A percentile compares a stretch with the other conserved stretches of the same genome.
Conservation (phyloP, 2,113 vertebrate species). For the Tenrec ecaudatus region DNA sequence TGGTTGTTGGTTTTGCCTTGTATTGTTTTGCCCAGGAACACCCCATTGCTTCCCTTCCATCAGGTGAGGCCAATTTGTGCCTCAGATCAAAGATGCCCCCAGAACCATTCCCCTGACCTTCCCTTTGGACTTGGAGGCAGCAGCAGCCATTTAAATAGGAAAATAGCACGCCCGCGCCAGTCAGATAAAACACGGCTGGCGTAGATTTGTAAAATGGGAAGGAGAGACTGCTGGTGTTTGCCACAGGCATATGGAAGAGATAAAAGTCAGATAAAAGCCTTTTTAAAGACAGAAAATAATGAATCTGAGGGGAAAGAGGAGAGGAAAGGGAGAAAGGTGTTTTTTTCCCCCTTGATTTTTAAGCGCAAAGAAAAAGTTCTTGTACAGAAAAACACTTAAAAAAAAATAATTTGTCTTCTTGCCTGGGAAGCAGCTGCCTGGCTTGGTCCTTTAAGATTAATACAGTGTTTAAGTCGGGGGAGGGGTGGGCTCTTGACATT, state of each 20-base stretch:
- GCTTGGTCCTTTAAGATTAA: slow-evolving; percentile 78
- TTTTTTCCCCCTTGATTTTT: slow-evolving; percentile 41
- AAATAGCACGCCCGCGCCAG: slow-evolving; percentile 72
- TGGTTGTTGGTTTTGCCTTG: neutral
- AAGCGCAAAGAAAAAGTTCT: slow-evolving; percentile 76
- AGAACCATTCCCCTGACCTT: slow-evolving; percentile 82
- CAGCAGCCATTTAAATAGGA: slow-evolving; percentile 86
- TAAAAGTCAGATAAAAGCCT: slow-evolving; percentile 85
- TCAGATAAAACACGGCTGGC: slow-evolving; percentile 82
- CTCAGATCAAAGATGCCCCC: slow-evolving; percentile 68
- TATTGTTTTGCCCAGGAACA: neutral
- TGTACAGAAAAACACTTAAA: slow-evolving; percentile 61
- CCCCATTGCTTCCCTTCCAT: neutral
- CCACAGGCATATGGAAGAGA: slow-evolving; percentile 86
- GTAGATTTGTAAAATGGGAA: slow-evolving; percentile 79
- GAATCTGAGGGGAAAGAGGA: slow-evolving; percentile 69
- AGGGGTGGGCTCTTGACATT: slow-evolving; percentile 75
- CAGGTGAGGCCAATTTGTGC: neutral
- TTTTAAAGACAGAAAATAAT: slow-evolving; percentile 82
- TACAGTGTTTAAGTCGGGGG: slow-evolving; percentile 74
- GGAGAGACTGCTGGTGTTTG: slow-evolving; percentile 76
- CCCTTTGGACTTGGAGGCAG: slow-evolving; percentile 84
- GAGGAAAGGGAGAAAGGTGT: slow-evolving; percentile 23
- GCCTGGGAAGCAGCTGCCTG: slow-evolving; percentile 68
- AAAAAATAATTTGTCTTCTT: neutral